Percentiles rank a stretch among this genome's conserved stretches.
These are phyloP conservation scores for Kryptolebias marmoratus DNA, from an alignment of 2,113 vertebrate genomes.

Conservation along the genomic window DNA sequence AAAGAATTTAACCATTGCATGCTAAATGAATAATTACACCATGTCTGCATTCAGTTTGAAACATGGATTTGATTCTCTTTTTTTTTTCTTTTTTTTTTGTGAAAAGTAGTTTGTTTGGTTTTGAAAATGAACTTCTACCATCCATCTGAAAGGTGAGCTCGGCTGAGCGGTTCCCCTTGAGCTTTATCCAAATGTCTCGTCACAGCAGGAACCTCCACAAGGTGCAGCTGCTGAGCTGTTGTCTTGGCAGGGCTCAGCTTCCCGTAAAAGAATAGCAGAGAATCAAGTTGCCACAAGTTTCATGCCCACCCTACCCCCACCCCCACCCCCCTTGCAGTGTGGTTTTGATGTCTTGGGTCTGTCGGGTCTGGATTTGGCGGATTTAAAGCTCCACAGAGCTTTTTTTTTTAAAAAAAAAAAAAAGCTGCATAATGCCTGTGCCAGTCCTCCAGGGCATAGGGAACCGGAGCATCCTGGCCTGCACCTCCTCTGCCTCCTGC, in stretches of 20 bases:
- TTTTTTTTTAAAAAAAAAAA: slow-evolving; percentile 24
- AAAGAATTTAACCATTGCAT: background rate
- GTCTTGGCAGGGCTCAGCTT: slow-evolving; percentile 33
- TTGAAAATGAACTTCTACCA: slow-evolving; percentile 4
- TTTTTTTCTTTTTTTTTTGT: background rate
- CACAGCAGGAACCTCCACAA: slow-evolving; percentile 46
- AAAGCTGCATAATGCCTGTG: slow-evolving; percentile 76
- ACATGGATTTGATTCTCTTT: background rate
- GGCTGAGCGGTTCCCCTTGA: slow-evolving; percentile 11
- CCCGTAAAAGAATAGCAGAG: slow-evolving; percentile 57
- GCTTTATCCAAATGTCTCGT: slow-evolving; percentile 28
- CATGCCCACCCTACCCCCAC: slow-evolving; percentile 48
- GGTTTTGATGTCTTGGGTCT: slow-evolving; percentile 65
- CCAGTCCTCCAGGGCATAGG: slow-evolving; percentile 82
- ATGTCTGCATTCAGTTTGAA: too few relatives aligned
- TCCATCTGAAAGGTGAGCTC: slow-evolving; percentile 28
- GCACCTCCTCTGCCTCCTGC: slow-evolving; percentile 75
- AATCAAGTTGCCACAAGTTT: slow-evolving; percentile 79
- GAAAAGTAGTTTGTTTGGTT: background rate
- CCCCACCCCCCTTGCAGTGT: slow-evolving; percentile 60
- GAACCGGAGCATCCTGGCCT: slow-evolving; percentile 77
- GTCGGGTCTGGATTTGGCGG: slow-evolving; percentile 61
- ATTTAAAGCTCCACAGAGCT: slow-evolving; percentile 68
- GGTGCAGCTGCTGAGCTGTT: slow-evolving; percentile 57
- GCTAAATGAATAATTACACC: background rate